phyloP scores from a whole-genome alignment of 1,140 invertebrate genomes.

The Bombus waltoni region DNA sequence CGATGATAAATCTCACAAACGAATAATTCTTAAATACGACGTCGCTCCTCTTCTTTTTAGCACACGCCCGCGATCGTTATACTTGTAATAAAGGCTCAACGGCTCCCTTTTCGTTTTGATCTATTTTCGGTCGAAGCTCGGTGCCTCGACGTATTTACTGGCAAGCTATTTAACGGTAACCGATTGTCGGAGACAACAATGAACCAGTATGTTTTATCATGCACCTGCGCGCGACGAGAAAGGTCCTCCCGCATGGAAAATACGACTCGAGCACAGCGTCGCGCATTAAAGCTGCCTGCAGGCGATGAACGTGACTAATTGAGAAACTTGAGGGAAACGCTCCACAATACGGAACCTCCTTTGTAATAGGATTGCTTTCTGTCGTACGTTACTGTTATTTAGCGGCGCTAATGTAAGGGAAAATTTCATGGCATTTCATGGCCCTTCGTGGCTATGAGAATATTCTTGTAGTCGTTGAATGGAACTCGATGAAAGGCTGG shows the following conservation, averaged over 20 bases:
- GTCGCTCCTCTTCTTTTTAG: too few relatives aligned
- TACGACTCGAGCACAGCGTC: background rate
- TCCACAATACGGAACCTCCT: background rate
- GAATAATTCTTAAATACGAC: background rate
- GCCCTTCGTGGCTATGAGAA: background rate
- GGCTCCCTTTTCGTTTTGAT: background rate
- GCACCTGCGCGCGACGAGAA: slow-evolving; percentile 24
- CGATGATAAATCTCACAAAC: too few relatives aligned
- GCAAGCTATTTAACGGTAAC: slow-evolving; percentile 8
- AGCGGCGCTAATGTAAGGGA: slow-evolving; percentile 3
- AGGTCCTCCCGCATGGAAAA: background rate
- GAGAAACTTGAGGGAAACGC: slow-evolving; percentile 21
- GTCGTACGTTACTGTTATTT: slow-evolving; percentile 20
- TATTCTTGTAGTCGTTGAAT: background rate
- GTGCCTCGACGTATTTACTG: background rate
- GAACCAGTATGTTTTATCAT: background rate
- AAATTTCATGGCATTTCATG: slow-evolving; percentile 30
- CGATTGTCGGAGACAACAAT: slow-evolving; percentile 5
- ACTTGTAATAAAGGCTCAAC: background rate
- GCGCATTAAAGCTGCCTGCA: slow-evolving; percentile 1
- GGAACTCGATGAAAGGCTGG: background rate
- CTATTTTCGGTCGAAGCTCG: background rate
- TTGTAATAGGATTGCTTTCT: slow-evolving; percentile 26
- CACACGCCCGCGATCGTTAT: background rate
- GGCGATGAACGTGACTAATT: slow-evolving; percentile 34